Evolutionary conservation across 2,888 invertebrate genomes (phyloP).

Genomic region (Junonia oenone): DNA sequence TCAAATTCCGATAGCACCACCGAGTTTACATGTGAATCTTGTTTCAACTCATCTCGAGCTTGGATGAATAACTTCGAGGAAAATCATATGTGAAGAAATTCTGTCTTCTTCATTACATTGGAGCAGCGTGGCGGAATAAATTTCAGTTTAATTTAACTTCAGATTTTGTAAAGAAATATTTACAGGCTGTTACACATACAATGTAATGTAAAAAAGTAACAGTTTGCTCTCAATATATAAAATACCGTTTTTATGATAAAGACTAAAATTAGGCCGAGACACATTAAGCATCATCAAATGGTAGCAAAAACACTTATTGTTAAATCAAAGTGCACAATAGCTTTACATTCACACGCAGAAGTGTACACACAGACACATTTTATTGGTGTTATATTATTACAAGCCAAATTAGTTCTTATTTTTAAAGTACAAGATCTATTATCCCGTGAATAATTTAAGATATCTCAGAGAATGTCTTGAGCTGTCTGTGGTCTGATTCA

Average conservation of each 20-base stretch:
- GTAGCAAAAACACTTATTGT: conserved; percentile 18
- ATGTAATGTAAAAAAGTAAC: neutral
- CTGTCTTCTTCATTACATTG: no score
- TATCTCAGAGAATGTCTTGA: conserved; percentile 8
- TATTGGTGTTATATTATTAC: neutral
- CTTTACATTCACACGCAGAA: conserved; percentile 15
- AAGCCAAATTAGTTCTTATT: conserved; percentile 2
- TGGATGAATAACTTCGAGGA: no score
- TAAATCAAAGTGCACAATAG: conserved; percentile 21
- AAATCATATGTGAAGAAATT: no score
- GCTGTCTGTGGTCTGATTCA: conserved; percentile 13
- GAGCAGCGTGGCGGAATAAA: no score
- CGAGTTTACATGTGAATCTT: no score
- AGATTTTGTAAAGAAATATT: no score
- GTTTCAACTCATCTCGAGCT: no score
- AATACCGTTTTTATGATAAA: neutral
- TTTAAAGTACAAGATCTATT: neutral
- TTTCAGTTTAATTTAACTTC: no score
- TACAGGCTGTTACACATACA: no score
- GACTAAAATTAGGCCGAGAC: conserved; percentile 8
- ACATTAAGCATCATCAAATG: conserved; percentile 4
- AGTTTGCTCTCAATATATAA: neutral
- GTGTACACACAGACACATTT: conserved; percentile 1
- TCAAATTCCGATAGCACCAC: no score
- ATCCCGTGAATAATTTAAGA: conserved; percentile 6